These are phyloP conservation scores for Cynaeus angustus DNA, from an alignment of 2,888 invertebrate genomes.

Conservation along the genomic window DNA sequence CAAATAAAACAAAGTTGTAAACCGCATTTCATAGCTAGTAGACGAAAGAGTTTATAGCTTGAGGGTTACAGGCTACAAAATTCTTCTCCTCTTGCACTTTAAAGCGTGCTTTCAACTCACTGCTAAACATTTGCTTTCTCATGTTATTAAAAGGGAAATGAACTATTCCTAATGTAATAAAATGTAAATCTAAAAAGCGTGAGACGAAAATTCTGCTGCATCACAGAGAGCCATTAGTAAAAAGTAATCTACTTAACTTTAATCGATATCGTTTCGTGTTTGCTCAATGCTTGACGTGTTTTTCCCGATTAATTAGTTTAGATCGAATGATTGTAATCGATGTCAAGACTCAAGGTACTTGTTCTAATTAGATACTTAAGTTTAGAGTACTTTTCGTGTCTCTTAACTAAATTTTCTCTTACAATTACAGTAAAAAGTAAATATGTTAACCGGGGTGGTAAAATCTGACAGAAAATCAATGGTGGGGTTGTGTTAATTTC, in stretches of 20 bases:
- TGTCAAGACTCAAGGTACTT: background rate
- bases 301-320: conserved; percentile 32
- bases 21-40: conserved; percentile 4
- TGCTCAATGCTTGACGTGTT: conserved; percentile 27
- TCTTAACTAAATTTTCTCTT: too few relatives aligned
- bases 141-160: background rate
- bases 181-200: background rate
- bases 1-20: conserved; percentile 33
- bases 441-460: too few relatives aligned
- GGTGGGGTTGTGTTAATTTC: background rate
- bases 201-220: conserved; percentile 1
- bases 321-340: conserved; percentile 9
- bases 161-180: background rate
- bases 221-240: conserved; percentile 7
- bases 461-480: conserved; percentile 9
- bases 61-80: conserved; percentile 16
- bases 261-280: conserved; percentile 35
- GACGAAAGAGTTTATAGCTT: conserved; percentile 16
- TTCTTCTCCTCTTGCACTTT: conserved; percentile 7
- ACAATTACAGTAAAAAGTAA: too few relatives aligned
- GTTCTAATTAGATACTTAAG: background rate
- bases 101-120: background rate
- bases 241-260: conserved; percentile 30
- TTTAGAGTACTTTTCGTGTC: background rate
- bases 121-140: background rate